Percentiles rank a stretch among this genome's conserved stretches.
Conservation (phyloP, 1,140 invertebrate genomes). For the Vollenhovia emeryi region DNA sequence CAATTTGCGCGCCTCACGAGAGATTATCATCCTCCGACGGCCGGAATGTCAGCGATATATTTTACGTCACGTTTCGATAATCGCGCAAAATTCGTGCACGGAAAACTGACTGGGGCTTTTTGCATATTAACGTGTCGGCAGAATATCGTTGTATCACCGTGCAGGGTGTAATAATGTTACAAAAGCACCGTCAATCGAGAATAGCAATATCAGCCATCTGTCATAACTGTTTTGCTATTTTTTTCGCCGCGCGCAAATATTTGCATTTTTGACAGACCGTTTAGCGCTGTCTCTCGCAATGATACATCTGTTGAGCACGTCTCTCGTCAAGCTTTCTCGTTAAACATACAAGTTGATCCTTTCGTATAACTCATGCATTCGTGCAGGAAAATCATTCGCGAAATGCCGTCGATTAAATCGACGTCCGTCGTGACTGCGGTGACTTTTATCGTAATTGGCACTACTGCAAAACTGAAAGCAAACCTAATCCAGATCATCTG, state of each 20-base stretch:
- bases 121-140: not conserved
- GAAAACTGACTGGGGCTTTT: not conserved
- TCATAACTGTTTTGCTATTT: not conserved
- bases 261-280: not conserved
- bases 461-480: not conserved
- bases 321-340: not conserved
- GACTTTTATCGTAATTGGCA: not conserved
- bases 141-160: not conserved
- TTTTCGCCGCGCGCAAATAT: constrained; percentile 3
- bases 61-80: constrained; percentile 22
- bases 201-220: not conserved
- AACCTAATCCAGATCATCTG: constrained; percentile 9
- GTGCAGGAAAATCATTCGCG: not conserved
- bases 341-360: not conserved
- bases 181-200: constrained; percentile 2
- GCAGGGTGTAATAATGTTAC: not conserved
- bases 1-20: constrained; percentile 18
- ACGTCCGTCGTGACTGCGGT: not conserved
- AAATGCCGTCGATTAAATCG: not conserved
- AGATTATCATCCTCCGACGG: not conserved
- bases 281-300: not conserved
- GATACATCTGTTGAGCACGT: not conserved
- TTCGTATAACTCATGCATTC: not conserved
- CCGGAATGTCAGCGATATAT: constrained; percentile 6
- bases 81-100: not conserved